A percentile compares a stretch with the other conserved stretches of the same genome.
Conservation (phyloP, 2,113 vertebrate genomes). For the Bubo scandiacus region DNA sequence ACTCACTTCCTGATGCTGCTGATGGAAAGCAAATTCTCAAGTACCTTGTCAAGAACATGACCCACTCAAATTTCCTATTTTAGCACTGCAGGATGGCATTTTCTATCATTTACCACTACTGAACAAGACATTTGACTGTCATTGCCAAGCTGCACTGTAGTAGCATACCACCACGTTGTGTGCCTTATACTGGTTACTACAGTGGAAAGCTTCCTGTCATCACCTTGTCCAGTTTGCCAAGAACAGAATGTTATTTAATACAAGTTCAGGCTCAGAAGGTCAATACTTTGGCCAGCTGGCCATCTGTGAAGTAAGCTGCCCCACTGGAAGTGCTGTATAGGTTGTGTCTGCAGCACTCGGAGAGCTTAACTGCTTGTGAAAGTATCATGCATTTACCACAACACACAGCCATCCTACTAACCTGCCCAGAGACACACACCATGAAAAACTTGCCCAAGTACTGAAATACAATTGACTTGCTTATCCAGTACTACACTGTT, state of each 20-base stretch:
- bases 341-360: not conserved
- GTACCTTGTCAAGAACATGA: not conserved
- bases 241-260: not conserved
- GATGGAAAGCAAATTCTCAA: not conserved
- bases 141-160: not conserved
- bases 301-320: not conserved
- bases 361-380: not conserved
- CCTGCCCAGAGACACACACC: rapidly evolving
- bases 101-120: not conserved
- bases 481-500: not conserved
- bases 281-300: not conserved
- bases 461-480: not conserved
- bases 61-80: not conserved
- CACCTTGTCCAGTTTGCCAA: not conserved
- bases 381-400: not conserved
- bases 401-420: not conserved
- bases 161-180: not conserved
- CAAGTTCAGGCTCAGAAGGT: not conserved
- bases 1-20: not conserved
- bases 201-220: not conserved
- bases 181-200: not conserved
- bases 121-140: not conserved
- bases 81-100: not conserved
- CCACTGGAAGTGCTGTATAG: not conserved
- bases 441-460: not conserved